Evolutionary conservation across 92 coral and sea anemone genomes (phyloP), one percentile per base, ranked within the genome.

Genomic region (Paramuricea clavata): DNA sequence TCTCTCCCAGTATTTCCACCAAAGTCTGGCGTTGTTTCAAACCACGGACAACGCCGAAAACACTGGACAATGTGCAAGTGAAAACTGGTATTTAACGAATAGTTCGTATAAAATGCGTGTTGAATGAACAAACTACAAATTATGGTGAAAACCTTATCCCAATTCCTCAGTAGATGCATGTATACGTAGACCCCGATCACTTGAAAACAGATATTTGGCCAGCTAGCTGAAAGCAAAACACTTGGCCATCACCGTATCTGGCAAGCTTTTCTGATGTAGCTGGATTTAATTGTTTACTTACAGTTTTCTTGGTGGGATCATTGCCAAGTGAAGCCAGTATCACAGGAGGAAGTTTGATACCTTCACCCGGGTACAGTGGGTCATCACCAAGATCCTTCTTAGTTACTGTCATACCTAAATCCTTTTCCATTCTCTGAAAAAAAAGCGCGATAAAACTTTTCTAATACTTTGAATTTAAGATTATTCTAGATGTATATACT

Each of bases 241-340:
- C n/a, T n/a, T n/a, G n/a, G n/a, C n/a, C n/a, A n/a, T n/a, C n/a
- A n/a, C n/a, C n/a, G n/a, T n/a, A n/a, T n/a, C n/a, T n/a, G n/a
- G n/a, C n/a, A n/a, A n/a, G n/a, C n/a, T n/a, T n/a, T n/a, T n/a
- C n/a, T n/a, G n/a, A n/a, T n/a, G n/a, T n/a, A n/a, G n/a, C n/a
- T n/a, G n/a, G n/a, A n/a, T n/a, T n/a, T n/a, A n/a, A n/a, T n/a
- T n/a, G 15, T 42, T 3, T 35, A 77, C 97, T 83, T 87, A 96
- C 99, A 0, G 99, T 96, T 75, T 94, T 94, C 88, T 96, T 94
- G 23, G 90, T 82, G 17, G 96, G 92, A 50, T 96, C 96, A 43
- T 86, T 86, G 35, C 99, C 99, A 76, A 96, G 95, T 52, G 34
- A 78, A 56, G 94, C 99, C 23, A 96, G 87, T 25, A 96, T 77